Evolutionary conservation across 2,113 vertebrate species (phyloP).

Genomic region (Artemisiospiza belli): DNA sequence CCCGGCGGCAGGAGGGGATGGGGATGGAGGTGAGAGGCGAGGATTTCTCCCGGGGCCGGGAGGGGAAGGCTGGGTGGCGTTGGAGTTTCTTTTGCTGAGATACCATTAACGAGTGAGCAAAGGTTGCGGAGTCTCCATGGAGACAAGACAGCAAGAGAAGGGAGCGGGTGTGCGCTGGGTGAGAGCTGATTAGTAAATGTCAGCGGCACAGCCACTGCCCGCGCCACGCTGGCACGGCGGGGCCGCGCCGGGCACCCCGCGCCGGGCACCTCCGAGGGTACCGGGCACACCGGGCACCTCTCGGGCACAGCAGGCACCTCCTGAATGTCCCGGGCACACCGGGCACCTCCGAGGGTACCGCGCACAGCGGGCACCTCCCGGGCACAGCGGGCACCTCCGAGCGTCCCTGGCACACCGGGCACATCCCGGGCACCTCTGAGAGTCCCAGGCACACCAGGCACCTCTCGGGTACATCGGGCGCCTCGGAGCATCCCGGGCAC

Average conservation of each 20-base stretch:
- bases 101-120: constrained; percentile 83
- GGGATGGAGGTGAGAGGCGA: constrained; percentile 38
- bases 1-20: constrained; percentile 27
- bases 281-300: accelerated
- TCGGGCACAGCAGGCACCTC: no score
- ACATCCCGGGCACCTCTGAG: no score
- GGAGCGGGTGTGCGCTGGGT: constrained; percentile 72
- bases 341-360: no score
- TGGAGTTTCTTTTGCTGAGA: constrained; percentile 70
- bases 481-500: no score
- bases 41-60: constrained; percentile 38
- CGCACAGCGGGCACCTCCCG: no score
- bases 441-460: no score
- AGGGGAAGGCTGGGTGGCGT: constrained; percentile 60
- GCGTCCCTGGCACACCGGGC: accelerated
- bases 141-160: constrained; percentile 81
- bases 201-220: constrained; percentile 74
- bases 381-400: neutral
- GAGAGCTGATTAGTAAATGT: constrained; percentile 85
- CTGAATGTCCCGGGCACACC: accelerated
- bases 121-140: constrained; percentile 85
- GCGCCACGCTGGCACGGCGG: constrained; percentile 18
- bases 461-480: no score
- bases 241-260: neutral
- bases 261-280: no score